A percentile compares a stretch with the other conserved stretches of the same genome.
Evolutionary conservation across 2,113 vertebrate species (phyloP).

Genomic region (Fulica atra): DNA sequence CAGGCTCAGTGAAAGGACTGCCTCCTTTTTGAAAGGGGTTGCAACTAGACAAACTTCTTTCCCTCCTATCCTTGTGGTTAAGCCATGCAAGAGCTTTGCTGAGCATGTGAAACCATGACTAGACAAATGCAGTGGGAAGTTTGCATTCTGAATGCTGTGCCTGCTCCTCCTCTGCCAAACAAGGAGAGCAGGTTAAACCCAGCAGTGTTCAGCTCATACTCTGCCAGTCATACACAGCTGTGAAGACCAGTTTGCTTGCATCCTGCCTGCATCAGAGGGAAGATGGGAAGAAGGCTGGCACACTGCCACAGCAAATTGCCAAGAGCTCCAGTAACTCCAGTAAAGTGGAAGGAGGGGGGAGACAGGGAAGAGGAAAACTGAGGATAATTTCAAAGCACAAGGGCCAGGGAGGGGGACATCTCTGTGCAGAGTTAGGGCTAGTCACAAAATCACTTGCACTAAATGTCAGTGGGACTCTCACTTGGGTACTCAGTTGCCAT

Average conservation of each 20-base stretch:
- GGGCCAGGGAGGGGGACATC: not conserved
- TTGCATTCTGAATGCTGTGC: not conserved
- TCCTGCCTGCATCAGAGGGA: not conserved
- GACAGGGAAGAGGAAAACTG: not conserved
- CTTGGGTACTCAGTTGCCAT: not conserved
- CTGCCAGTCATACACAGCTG: not conserved
- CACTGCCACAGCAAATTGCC: not conserved
- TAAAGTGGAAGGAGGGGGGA: not conserved
- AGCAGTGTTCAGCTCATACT: not conserved
- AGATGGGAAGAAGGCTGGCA: not conserved
- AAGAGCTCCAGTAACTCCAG: not conserved
- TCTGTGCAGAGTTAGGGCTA: not conserved
- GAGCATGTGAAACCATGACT: conserved; percentile 64
- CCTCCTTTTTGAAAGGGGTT: not conserved
- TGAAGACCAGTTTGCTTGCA: not conserved
- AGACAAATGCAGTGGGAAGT: conserved; percentile 48
- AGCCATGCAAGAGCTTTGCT: conserved; percentile 39
- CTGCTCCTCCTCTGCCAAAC: conserved; percentile 11
- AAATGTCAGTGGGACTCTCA: not conserved
- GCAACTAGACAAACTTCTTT: conserved; percentile 32
- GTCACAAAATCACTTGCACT: not conserved
- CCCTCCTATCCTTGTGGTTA: conserved; percentile 43
- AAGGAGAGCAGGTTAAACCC: conserved; percentile 46
- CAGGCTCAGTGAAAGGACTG: not conserved
- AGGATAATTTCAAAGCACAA: no score